Evolutionary conservation across 2,888 invertebrate genomes (phyloP).

Genomic region (Atethmia centrago): DNA sequence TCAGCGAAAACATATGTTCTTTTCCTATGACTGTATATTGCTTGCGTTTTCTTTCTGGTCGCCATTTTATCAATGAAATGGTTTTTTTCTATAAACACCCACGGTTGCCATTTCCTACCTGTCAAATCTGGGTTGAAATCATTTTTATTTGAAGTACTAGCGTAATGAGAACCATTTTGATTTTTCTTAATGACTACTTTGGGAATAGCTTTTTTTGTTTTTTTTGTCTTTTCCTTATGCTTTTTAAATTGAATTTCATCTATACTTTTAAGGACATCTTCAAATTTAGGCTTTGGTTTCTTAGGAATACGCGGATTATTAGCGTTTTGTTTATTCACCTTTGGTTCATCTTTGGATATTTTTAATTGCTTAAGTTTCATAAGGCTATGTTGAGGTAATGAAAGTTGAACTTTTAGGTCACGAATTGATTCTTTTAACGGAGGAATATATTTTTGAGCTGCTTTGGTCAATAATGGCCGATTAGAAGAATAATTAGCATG

Average conservation of each 20-base stretch:
- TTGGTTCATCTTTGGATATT: conserved; percentile 81
- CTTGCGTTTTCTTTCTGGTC: conserved; percentile 81
- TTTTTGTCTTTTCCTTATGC: conserved; percentile 84
- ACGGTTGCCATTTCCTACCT: conserved; percentile 89
- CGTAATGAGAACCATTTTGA: conserved; percentile 86
- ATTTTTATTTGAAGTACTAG: conserved; percentile 80
- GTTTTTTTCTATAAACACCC: conserved; percentile 87
- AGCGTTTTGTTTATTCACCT: conserved; percentile 72
- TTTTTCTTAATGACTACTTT: conserved; percentile 89
- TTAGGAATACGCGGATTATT: conserved; percentile 74
- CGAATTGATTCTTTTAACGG: conserved; percentile 82
- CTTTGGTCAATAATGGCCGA: conserved; percentile 86
- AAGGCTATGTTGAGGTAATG: conserved; percentile 85
- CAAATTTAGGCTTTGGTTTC: conserved; percentile 88
- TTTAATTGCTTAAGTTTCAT: conserved; percentile 85
- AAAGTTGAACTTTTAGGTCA: conserved; percentile 86
- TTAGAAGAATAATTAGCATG: conserved; percentile 71
- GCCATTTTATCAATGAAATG: conserved; percentile 88
- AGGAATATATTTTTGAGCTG: conserved; percentile 89
- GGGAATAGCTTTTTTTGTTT: conserved; percentile 81
- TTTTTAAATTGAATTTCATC: conserved; percentile 87
- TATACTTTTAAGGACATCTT: conserved; percentile 89
- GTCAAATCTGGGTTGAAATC: conserved; percentile 86
- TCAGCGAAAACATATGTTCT: conserved; percentile 83
- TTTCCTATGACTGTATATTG: conserved; percentile 84